Base-by-base conservation (phyloP, 2,888 invertebrate species). In the Heliothis peltigera region DNA sequence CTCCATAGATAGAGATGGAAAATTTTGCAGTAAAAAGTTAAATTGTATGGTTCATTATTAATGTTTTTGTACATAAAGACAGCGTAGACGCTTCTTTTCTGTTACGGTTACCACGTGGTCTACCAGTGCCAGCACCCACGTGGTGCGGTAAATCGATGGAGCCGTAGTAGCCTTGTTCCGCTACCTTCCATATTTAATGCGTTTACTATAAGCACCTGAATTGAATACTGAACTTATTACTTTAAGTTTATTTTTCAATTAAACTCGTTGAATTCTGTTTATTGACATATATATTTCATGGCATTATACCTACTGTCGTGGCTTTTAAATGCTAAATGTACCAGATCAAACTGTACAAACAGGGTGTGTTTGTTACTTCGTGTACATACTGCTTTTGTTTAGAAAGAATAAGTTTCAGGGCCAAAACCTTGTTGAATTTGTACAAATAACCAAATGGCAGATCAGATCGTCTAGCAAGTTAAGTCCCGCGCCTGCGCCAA, bases 401-500 rank as follows among this genome's bases (percentile, higher is more conserved):
- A 8, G 5, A 32, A 44, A 52, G 42, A 61, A 52, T 32, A 64
- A 64, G 54, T 65, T 60, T 77, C 64, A 75, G 61, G 66, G 63
- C 53, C 69, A 54, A 64, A 77, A 46, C 21, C 53, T 64, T 67
- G 55, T 60, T 56, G 54, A 74, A 61, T 75, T 68, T 60, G n/a
- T n/a, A 39, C 59, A 48, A 59, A 43, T 68, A 56, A 51, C 32
- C 61, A 74, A 67, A 77, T 65, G 63, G 58, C 61, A 60, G 65
- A 80, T 70, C 43, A 70, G 69, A 55, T 70, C 63, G 75, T 82
- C 72, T 80, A 75, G 70, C 72, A 71, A 69, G 72, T 75, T 72
- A 54, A 49, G 19, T 18, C 46, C 42, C 74, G 83, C 84, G 84
- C 83, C 53, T 81, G 91, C 90, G 91, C 87, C 56, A 60, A 54